These are phyloP conservation scores for Xylota sylvarum DNA, from an alignment of 2,888 invertebrate species.

Conservation along the genomic window DNA sequence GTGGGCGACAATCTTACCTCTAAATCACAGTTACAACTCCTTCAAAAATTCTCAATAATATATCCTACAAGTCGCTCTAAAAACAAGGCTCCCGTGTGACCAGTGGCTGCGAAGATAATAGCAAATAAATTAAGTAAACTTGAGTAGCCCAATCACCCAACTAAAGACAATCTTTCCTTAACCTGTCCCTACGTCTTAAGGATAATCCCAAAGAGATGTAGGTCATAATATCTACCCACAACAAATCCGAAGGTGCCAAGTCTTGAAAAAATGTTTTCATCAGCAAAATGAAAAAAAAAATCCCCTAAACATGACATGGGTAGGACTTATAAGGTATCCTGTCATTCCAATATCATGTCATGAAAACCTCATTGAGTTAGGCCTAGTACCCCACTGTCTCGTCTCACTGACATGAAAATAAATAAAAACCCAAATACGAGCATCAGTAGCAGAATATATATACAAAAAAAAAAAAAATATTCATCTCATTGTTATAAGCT, in stretches of 20 bases:
- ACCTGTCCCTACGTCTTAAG: neutral
- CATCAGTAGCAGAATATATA: neutral
- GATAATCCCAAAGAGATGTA: neutral
- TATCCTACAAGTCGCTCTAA: too few relatives aligned
- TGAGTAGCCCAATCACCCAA: too few relatives aligned
- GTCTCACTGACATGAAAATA: slow-evolving; percentile 9
- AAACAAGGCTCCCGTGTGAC: too few relatives aligned
- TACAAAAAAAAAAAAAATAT: slow-evolving; percentile 24
- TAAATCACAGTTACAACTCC: too few relatives aligned
- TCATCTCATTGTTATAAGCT: slow-evolving; percentile 64
- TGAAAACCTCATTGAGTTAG: slow-evolving; percentile 22
- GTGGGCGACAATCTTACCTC: too few relatives aligned
- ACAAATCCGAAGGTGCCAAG: neutral
- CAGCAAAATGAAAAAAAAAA: neutral
- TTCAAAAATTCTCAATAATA: too few relatives aligned
- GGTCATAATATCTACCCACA: neutral
- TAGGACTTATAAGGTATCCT: neutral
- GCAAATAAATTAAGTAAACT: too few relatives aligned
- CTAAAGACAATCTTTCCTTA: too few relatives aligned
- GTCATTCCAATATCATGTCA: slow-evolving; percentile 39
- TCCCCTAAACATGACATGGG: slow-evolving; percentile 1
- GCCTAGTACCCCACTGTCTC: slow-evolving; percentile 3
- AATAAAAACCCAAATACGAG: slow-evolving; percentile 3
- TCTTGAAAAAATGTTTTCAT: neutral
- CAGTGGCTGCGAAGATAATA: too few relatives aligned